Conservation (phyloP, 2,113 vertebrate species). For the Agapornis roseicollis region DNA sequence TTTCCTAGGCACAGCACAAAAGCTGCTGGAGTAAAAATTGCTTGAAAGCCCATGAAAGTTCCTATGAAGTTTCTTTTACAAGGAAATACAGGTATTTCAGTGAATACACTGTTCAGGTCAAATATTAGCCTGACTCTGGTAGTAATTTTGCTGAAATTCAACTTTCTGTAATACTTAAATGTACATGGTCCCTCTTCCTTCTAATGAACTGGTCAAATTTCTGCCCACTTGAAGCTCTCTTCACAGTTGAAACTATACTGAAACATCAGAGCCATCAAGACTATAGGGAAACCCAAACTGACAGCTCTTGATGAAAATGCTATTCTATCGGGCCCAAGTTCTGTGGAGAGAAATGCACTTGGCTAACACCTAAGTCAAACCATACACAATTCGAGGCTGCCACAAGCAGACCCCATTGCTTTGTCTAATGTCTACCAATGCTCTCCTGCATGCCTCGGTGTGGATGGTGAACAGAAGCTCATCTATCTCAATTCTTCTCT, state of each 20-base stretch:
- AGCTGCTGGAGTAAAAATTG: not conserved
- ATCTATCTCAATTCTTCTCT: not conserved
- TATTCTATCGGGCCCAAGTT: not conserved
- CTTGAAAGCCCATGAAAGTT: not conserved
- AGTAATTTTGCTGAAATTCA: not conserved
- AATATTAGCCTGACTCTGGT: not conserved
- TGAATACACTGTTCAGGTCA: not conserved
- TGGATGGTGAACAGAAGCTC: not conserved
- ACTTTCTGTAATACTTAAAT: not conserved
- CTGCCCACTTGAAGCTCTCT: not conserved
- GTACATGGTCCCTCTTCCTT: not conserved
- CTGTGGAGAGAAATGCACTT: not conserved
- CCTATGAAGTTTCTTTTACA: not conserved
- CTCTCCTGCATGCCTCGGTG: not conserved
- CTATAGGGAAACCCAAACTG: not conserved
- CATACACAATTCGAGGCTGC: not conserved
- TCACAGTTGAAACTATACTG: not conserved
- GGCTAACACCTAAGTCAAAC: not conserved
- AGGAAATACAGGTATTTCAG: rapidly evolving
- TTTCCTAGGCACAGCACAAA: not conserved
- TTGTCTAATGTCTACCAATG: not conserved
- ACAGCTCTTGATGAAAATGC: not conserved
- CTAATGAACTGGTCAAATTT: not conserved
- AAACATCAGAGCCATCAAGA: not conserved
- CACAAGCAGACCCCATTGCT: not conserved